Percentiles rank a stretch among this genome's conserved stretches.
Evolutionary conservation across 2,888 invertebrate genomes (phyloP).

Genomic region (Drosophila tripunctata): DNA sequence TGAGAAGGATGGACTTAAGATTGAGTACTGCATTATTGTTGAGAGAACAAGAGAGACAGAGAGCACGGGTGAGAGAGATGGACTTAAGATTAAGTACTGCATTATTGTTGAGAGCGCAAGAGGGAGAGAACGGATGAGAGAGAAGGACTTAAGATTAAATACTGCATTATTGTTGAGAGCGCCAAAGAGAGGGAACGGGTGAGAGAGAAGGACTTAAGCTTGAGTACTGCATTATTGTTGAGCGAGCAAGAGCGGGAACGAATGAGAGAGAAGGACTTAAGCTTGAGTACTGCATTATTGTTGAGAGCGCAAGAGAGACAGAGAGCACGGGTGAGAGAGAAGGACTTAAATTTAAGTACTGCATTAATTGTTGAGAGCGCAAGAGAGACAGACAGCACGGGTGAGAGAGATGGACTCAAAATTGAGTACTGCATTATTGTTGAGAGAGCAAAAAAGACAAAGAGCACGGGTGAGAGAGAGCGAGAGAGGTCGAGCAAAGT

Average conservation of each 20-base stretch:
- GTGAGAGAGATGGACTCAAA: conserved; percentile 5
- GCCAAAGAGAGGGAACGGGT: neutral
- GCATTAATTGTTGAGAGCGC: no score
- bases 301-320: neutral
- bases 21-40: no score
- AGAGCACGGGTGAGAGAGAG: neutral
- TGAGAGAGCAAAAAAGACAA: neutral
- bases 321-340: neutral
- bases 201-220: neutral
- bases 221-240: no score
- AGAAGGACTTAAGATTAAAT: conserved; percentile 8
- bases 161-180: conserved; percentile 5
- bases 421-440: conserved; percentile 29
- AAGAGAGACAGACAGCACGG: no score
- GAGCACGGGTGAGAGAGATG: no score
- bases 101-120: conserved; percentile 14
- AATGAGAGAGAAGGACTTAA: no score
- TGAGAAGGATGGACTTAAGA: neutral
- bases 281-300: conserved; percentile 14
- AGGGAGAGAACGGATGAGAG: no score
- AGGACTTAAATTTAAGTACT: neutral
- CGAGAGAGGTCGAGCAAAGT: neutral
- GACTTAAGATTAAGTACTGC: conserved; percentile 26
- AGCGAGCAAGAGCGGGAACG: no score
- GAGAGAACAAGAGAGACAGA: no score